Evolutionary conservation across 2,888 invertebrate species (phyloP), one percentile per base, ranked within the genome.

Genomic region (Diarsia dahlii): DNA sequence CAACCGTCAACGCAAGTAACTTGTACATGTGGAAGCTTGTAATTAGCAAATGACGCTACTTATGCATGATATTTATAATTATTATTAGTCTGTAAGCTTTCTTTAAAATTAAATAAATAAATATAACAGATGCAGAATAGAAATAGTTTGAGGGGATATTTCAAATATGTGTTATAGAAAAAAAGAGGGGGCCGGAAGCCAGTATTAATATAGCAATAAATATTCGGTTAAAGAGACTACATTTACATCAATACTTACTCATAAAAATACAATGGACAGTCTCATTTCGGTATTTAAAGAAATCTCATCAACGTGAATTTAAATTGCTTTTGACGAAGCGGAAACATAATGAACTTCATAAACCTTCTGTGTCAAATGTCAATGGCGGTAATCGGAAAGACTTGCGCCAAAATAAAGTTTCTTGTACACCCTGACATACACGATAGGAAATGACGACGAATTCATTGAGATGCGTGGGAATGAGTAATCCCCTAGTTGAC

Each of bases 341-440:
- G 88, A 87, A 86, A 76, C 74, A 66, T 39, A 77, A 28, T 66
- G 72, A 15, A 50, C 13, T 67, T 48, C 62, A 58, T 63, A 67
- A 76, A 78, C 80, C 82, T 83, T 82, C 78, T 60, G 83, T 81
- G 81, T 84, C 82, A 85, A 89, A 90, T 89, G 90, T 89, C 90
- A 89, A 86, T 87, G 83, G 74, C 80, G 71, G 45, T 68, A 52
- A 88, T 74, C 73, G 23, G 71, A 75, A 65, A 63, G 48, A 74
- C 56, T 71, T 74, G 62, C 65, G 71, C 67, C 62, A 77, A 78
- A 71, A 48, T 71, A n/a, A 82, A 80, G 66, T 79, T 80, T 76
- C 76, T 78, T 62, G 78, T 75, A 71, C 81, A 80, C 89, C 86
- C 80, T 88, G 90, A 88, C 85, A 84, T 84, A 77, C 71, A 73